Base-by-base conservation (phyloP, 1,140 invertebrate species). In the Ceratina calcarata region DNA sequence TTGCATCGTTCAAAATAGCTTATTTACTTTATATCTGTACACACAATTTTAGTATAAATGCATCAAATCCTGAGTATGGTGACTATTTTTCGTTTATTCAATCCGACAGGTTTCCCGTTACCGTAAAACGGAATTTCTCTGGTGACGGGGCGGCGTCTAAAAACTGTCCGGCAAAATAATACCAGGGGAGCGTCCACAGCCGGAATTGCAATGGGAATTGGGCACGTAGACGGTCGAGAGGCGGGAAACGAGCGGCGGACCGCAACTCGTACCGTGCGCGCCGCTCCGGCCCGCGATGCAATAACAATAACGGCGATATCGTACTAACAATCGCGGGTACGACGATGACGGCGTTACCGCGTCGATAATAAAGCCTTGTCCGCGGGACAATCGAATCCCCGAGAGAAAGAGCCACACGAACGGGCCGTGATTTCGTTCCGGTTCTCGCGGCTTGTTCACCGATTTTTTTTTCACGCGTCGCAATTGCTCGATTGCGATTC, bases 131-230 rank as follows among this genome's bases (percentile, higher is more conserved):
- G 3, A 4, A 32, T 16, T 12, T 27, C 16, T n/a, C 32, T n/a
- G 20, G 24, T 15, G 10, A 15, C 10, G 8, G 49, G 49, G 49
- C n/a, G 32, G 53, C 22, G 22, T 24, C 16, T 53, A 60, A 75
- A 75, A 61, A 22, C 20, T 18, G 24, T 4, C 27, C 22, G n/a
- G 75, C 45, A 45, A 71, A 78, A 78, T 62, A 78, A 71, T 71
- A 70, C 24, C 22, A 60, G 49, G 20, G 45, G 13, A 6, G 57
- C 57, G 32, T 51, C 65, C 66, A 67, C 15, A 24, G n/a, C 10
- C 57, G 66, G 75, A 62, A 78, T 78, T 78, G 75, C 75, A 12
- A 61, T 78, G 75, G 75, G 75, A 78, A 78, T 78, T 78, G 75
- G 75, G 57, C 75, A 71, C 75, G 75, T 78, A 78, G 75, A 53